A percentile compares a stretch with the other conserved stretches of the same genome.
Evolutionary conservation across 2,888 invertebrate species (phyloP).

Genomic region (Lampropteryx suffumata): DNA sequence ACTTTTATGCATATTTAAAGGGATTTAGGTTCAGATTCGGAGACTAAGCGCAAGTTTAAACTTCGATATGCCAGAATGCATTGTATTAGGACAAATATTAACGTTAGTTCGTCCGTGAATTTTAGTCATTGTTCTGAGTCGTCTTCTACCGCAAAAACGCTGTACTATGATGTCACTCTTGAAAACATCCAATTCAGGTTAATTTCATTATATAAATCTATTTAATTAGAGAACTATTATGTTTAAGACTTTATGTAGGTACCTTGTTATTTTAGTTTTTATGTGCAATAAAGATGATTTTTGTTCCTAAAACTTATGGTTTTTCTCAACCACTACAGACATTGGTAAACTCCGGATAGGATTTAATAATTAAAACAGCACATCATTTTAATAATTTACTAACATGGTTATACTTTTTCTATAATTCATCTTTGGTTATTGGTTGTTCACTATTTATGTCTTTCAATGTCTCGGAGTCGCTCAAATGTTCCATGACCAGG

Average conservation of each 20-base stretch:
- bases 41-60: too few species aligned
- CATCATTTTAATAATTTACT: conserved; percentile 44
- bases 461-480: conserved; percentile 30
- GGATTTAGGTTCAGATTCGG: too few species aligned
- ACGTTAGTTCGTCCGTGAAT: too few species aligned
- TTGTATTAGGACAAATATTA: too few species aligned
- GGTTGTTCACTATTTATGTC: conserved; percentile 27
- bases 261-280: conserved; percentile 18
- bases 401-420: conserved; percentile 45
- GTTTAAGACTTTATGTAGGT: conserved; percentile 9
- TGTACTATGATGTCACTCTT: too few species aligned
- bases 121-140: too few species aligned
- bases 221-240: not conserved
- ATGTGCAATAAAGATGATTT: conserved; percentile 10
- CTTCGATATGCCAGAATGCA: too few species aligned
- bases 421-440: conserved; percentile 65
- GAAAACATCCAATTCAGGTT: too few species aligned
- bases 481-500: conserved; percentile 61
- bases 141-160: too few species aligned
- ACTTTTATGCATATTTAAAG: too few species aligned
- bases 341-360: not conserved
- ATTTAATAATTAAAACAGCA: conserved; percentile 2
- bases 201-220: too few species aligned
- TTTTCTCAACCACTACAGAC: too few species aligned
- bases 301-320: conserved; percentile 6